Percentiles rank a stretch among this genome's conserved stretches.
phyloP scores from a whole-genome alignment of 2,797 vertebrate genomes.

The Chelmon rostratus region DNA sequence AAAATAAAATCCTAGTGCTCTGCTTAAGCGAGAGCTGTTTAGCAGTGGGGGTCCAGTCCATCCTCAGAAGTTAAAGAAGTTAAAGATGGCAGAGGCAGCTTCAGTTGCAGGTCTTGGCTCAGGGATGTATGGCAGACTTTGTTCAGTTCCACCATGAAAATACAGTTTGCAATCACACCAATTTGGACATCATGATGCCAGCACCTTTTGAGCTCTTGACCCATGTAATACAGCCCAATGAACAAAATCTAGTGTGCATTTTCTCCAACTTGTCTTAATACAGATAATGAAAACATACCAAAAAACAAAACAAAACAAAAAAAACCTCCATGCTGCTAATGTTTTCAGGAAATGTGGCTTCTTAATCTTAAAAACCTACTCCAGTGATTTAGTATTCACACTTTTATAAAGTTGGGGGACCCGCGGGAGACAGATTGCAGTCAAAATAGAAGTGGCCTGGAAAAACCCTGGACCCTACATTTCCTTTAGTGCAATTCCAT shows the following conservation, averaged over 20 bases:
- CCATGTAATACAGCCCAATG: slow-evolving; percentile 14
- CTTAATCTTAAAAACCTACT: too few species aligned
- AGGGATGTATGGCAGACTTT: slow-evolving; percentile 30
- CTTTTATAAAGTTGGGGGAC: not conserved
- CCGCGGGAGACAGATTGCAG: not conserved
- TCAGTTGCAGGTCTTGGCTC: slow-evolving; percentile 60
- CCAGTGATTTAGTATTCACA: not conserved
- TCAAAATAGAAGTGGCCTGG: slow-evolving; percentile 25
- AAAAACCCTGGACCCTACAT: slow-evolving; percentile 31
- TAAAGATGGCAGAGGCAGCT: slow-evolving; percentile 60
- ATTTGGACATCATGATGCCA: slow-evolving; percentile 37
- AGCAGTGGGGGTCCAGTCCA: slow-evolving; percentile 61
- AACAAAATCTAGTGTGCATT: slow-evolving; percentile 11
- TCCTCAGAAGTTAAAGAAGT: slow-evolving; percentile 56
- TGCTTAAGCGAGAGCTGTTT: slow-evolving; percentile 58
- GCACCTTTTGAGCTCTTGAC: slow-evolving; percentile 24
- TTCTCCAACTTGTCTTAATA: not conserved
- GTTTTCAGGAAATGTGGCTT: slow-evolving; percentile 32
- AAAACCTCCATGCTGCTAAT: too few species aligned
- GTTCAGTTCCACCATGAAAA: slow-evolving; percentile 55
- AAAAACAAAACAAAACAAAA: too few species aligned
- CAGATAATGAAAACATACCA: slow-evolving; percentile 10
- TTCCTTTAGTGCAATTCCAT: slow-evolving; percentile 26
- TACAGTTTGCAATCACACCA: slow-evolving; percentile 40
- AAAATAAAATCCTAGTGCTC: slow-evolving; percentile 67